Evolutionary conservation across 1,140 invertebrate genomes (phyloP), one percentile per base, ranked within the genome.

Genomic region (Acromyrmex heyeri): DNA sequence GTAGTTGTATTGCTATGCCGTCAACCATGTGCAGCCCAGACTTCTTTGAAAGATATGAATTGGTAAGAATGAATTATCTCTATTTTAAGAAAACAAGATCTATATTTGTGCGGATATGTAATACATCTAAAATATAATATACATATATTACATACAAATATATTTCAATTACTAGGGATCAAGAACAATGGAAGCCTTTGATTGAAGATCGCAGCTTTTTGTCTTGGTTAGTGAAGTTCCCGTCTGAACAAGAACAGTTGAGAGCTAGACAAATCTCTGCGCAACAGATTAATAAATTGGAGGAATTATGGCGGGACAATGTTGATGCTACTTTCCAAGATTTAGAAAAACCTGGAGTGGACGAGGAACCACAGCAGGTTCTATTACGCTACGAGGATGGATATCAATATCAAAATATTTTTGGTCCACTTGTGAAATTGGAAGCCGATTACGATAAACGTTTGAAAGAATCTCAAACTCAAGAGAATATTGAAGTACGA

Each of bases 401-500:
- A 8, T 99, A 99, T 94, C 99, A 99, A 94, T 99, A 99, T 94
- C 98, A 99, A 94, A 99, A 99, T 93, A 99, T 99, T 61, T 99
- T 99, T 96, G 98, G 98, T 0, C 99, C 99, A 0, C 95, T 99
- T 3, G 99, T 99, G 0, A 99, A 99, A 93, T 95, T 99, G 55
- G 99, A 99, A 96, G 99, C 99, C 0, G 99, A 99, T 92, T 99
- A 99, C 95, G 99, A 99, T 94, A 99, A 99, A 93, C 97, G 99
- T 79, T 95, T 99, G 53, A 99, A 99, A 94, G 99, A 99, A 94
- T 99, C 99, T 0, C 99, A 99, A 93, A 99, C 99, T 0, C 99
- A 99, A 94, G 99, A 99, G 92, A 99, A 99, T 90, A 99, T 99
- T 90, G 98, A 99, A 93, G 99, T 99, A 0, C 97, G 99, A 67